Base-by-base conservation (phyloP, 2,888 invertebrate species). In the Diaphora mendica region DNA sequence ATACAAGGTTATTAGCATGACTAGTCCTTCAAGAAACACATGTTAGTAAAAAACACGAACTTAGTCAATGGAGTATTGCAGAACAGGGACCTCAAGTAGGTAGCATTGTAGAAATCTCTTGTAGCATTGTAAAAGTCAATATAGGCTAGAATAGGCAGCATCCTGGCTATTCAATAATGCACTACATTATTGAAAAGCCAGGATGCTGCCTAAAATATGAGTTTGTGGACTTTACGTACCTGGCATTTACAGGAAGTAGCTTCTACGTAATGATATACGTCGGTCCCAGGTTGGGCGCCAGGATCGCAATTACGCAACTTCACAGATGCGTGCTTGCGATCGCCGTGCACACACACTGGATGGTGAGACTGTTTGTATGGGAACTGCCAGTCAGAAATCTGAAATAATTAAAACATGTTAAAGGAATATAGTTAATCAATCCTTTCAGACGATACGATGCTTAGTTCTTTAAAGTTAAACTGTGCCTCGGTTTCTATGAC, bases 361-460 rank as follows among this genome's bases (percentile, higher is more conserved):
- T 99, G 98, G 85, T 97, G 97, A 0, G 98, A 98, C 78, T 97
- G 97, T 90, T 98, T 98, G 93, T 97, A 98, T 0, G 98, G 98
- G 89, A 98, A 98, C 89, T 98, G 97, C 97, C 98, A 98, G 92
- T 98, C 98, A 0, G 98, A 97, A 81, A 97, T 97, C 98, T 98
- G 90, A 42, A 64, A 76, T 64, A 39, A 42, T 66, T 66, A 17
- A 26, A 59, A 59, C 51, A n/a, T 55, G 7, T 8, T 11, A n/a
- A 23, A 55, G 23, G 23, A 9, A 55, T n/a, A n/a, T n/a, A n/a
- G n/a, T n/a, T n/a, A n/a, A n/a, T n/a, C n/a, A n/a, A n/a, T n/a
- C n/a, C n/a, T n/a, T n/a, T n/a, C 26, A 62, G 23, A 35, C 33
- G 20, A 3, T 55, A 23, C 51, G 51, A 51, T 23, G 3, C 7